A percentile compares a stretch with the other conserved stretches of the same genome.
These are phyloP conservation scores for Phoenoteleia sp. DNA, from an alignment of 2,888 invertebrate species.

Conservation along the genomic window DNA sequence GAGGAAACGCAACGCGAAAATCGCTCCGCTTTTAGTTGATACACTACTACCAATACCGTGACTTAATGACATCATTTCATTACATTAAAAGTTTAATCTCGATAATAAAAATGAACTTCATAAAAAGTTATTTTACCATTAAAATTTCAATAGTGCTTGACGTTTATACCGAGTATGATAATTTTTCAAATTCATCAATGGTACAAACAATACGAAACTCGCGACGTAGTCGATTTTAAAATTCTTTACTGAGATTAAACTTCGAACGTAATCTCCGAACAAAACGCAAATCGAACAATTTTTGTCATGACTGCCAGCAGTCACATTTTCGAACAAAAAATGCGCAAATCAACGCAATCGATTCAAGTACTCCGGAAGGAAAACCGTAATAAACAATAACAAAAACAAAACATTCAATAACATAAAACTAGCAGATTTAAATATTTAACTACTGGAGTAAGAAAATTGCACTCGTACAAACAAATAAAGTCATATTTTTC, in stretches of 20 bases:
- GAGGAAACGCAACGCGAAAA: too few species aligned
- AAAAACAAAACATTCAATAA: slow-evolving; percentile 28
- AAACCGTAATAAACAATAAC: slow-evolving; percentile 29
- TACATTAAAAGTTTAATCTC: slow-evolving; percentile 46
- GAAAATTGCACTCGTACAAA: too few species aligned
- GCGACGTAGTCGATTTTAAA: slow-evolving; percentile 7
- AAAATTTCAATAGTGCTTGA: background rate
- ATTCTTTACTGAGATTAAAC: slow-evolving; percentile 34
- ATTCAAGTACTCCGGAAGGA: background rate
- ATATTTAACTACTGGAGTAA: too few species aligned
- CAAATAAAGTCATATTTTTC: too few species aligned
- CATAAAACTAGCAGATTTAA: too few species aligned
- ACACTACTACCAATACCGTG: slow-evolving; percentile 19
- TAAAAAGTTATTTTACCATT: background rate
- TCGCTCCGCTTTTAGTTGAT: slow-evolving; percentile 24
- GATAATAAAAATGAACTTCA: slow-evolving; percentile 8
- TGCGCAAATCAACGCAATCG: background rate
- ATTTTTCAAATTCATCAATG: background rate
- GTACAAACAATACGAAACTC: background rate
- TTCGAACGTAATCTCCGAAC: slow-evolving; percentile 16
- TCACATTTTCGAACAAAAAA: slow-evolving; percentile 6
- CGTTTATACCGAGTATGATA: background rate
- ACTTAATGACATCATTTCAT: slow-evolving; percentile 6
- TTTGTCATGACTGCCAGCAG: slow-evolving; percentile 47
- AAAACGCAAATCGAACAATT: slow-evolving; percentile 26